Evolutionary conservation across 2,113 vertebrate species (phyloP).

Genomic region (Chionis minor): DNA sequence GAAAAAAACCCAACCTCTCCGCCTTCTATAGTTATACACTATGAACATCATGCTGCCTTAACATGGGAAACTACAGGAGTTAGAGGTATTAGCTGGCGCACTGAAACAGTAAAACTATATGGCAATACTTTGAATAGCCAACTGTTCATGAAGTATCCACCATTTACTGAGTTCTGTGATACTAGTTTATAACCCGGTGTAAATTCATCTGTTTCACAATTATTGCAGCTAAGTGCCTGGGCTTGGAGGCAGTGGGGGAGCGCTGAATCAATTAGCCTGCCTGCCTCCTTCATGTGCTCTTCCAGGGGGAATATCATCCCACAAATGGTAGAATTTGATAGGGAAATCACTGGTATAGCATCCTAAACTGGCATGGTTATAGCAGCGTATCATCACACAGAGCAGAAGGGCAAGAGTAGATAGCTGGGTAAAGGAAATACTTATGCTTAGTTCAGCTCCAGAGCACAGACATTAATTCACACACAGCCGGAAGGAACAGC

Average conservation of each 20-base stretch:
- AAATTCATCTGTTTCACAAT: conserved; percentile 27
- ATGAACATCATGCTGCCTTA: background rate
- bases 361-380: background rate
- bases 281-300: background rate
- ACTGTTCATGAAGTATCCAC: background rate
- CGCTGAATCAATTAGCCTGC: conserved; percentile 20
- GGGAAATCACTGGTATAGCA: background rate
- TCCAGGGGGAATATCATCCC: conserved; percentile 23
- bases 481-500: background rate
- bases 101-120: background rate
- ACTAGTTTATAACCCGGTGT: background rate
- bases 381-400: background rate
- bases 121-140: background rate
- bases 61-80: background rate
- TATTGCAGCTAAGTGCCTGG: background rate
- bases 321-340: background rate
- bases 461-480: background rate
- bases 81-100: background rate
- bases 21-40: background rate
- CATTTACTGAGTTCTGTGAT: background rate
- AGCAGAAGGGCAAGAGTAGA: background rate
- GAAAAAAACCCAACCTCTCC: background rate
- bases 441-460: background rate
- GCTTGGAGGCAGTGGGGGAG: background rate
- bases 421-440: background rate